A percentile compares a stretch with the other conserved stretches of the same genome.
Conservation (phyloP, 2,797 vertebrate genomes). For the Melanotaenia maccullochi region DNA sequence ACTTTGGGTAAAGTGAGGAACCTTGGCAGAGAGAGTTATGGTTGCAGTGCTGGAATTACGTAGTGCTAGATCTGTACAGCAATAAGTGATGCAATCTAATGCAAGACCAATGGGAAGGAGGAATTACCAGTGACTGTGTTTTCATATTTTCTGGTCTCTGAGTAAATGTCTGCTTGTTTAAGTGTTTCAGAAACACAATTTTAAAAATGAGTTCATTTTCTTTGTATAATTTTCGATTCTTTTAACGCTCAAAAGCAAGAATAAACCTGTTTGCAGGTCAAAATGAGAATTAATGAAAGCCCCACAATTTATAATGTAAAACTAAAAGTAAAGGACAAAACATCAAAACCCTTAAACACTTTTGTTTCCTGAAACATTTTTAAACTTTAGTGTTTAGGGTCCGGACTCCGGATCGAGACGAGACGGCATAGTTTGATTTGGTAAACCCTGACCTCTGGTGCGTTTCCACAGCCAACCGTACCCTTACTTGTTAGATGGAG, state of each 20-base stretch:
- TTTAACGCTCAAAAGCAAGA: not conserved
- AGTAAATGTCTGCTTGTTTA: constrained; percentile 14
- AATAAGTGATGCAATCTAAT: constrained; percentile 69
- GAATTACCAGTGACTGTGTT: constrained; percentile 24
- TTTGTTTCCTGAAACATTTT: not conserved
- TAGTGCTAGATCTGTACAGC: constrained; percentile 54
- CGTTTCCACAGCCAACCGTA: no score
- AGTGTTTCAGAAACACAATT: constrained; percentile 13
- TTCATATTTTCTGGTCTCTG: constrained; percentile 24
- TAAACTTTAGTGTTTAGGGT: no score
- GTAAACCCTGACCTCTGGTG: no score
- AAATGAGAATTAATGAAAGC: not conserved
- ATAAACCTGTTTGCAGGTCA: not conserved
- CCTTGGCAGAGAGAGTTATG: constrained; percentile 51
- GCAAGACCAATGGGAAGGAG: constrained; percentile 58
- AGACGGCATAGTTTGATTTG: no score
- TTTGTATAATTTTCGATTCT: not conserved
- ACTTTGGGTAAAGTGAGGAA: constrained; percentile 65
- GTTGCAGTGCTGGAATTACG: constrained; percentile 49
- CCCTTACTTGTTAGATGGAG: no score
- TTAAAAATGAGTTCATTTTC: not conserved
- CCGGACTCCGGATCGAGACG: no score
- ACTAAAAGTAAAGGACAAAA: not conserved
- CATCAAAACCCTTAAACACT: not conserved
- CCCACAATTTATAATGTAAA: not conserved